Evolutionary conservation across 2,113 vertebrate species (phyloP).

Genomic region (Pluvianellus socialis): DNA sequence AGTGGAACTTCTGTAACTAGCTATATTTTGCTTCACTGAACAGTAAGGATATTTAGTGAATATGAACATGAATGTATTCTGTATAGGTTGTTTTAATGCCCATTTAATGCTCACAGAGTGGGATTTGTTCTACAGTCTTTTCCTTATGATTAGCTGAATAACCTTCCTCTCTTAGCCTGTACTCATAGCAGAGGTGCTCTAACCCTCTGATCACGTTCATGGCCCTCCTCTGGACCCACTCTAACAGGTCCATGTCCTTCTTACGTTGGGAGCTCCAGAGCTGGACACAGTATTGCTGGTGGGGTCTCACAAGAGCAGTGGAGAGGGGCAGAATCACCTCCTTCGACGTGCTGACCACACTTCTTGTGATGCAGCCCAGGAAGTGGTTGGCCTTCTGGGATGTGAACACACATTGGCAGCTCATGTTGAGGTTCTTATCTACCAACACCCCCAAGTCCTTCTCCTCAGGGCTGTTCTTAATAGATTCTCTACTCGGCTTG

Average conservation of each 20-base stretch:
- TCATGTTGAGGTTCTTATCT: background rate
- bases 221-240: background rate
- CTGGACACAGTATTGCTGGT: too few relatives aligned
- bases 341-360: rapidly evolving
- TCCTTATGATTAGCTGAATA: background rate
- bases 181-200: background rate
- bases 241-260: background rate
- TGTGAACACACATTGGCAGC: rapidly evolving
- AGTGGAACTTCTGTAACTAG: background rate
- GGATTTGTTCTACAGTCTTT: background rate
- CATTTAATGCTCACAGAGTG: background rate
- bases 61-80: background rate
- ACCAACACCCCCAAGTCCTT: too few relatives aligned
- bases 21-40: background rate
- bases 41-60: background rate
- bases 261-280: background rate
- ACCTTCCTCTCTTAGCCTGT: too few relatives aligned
- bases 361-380: background rate
- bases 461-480: background rate
- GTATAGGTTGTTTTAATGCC: background rate
- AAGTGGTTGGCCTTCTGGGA: background rate
- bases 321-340: background rate
- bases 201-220: rapidly evolving
- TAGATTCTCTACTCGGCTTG: background rate
- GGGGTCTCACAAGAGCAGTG: background rate